Conservation (phyloP, 1,140 invertebrate genomes). For the Zaprionus ghesquierei region DNA sequence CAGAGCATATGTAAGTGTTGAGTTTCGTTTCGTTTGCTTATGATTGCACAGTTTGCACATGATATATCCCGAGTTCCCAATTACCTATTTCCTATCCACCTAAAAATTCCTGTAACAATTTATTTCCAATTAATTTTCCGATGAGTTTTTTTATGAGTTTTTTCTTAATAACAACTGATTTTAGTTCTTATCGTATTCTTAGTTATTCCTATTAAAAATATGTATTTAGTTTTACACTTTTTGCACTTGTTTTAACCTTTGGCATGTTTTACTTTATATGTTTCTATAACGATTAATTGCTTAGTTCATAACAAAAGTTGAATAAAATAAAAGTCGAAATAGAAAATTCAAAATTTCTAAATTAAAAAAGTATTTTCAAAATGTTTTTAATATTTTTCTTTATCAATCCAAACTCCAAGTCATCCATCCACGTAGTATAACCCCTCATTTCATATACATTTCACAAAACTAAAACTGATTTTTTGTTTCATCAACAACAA, state of each 20-base stretch:
- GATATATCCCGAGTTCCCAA: slow-evolving; percentile 23
- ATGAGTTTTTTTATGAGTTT: slow-evolving; percentile 3
- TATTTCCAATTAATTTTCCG: background rate
- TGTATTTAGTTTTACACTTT: slow-evolving; percentile 28
- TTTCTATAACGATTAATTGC: slow-evolving; percentile 30
- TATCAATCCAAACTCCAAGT: slow-evolving; percentile 21
- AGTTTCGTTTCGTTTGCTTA: slow-evolving; percentile 47
- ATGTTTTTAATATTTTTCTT: slow-evolving; percentile 27
- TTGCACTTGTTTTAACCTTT: slow-evolving; percentile 29
- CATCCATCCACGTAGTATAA: slow-evolving; percentile 2
- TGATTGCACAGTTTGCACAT: slow-evolving; percentile 53
- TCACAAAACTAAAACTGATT: slow-evolving; percentile 35
- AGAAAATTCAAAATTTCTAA: slow-evolving; percentile 63
- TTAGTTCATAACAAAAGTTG: slow-evolving; percentile 45
- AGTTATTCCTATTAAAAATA: slow-evolving; percentile 4
- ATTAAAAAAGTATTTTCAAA: slow-evolving; percentile 11
- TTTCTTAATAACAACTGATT: slow-evolving; percentile 11
- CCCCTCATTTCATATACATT: slow-evolving; percentile 32
- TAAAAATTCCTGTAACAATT: slow-evolving; percentile 3
- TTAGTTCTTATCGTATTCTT: slow-evolving; percentile 20
- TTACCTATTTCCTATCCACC: slow-evolving; percentile 10
- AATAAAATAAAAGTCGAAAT: slow-evolving; percentile 61
- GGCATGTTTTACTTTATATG: slow-evolving; percentile 43
- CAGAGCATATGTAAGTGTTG: slow-evolving; percentile 96
- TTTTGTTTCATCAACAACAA: slow-evolving; percentile 61